phyloP scores from a whole-genome alignment of 2,113 vertebrate genomes.

The Vireo altiloquus region DNA sequence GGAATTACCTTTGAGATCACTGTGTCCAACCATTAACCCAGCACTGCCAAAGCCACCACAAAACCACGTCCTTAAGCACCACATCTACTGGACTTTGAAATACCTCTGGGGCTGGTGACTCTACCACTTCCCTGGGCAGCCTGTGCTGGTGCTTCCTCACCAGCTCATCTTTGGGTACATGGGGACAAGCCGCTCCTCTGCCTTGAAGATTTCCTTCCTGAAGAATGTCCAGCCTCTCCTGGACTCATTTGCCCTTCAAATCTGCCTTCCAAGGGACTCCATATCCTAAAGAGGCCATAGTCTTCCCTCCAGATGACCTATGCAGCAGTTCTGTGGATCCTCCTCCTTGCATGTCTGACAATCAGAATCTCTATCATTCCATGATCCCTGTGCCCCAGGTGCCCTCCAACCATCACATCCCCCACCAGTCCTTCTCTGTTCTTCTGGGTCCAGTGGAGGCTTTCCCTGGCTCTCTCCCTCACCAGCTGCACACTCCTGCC shows the following conservation, averaged over 20 bases:
- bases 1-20: background rate
- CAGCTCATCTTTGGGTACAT: background rate
- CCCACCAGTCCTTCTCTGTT: background rate
- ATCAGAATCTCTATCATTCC: background rate
- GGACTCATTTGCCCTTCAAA: background rate
- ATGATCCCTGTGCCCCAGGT: background rate
- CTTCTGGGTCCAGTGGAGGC: background rate
- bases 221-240: background rate
- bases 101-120: background rate
- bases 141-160: background rate
- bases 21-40: background rate
- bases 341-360: background rate
- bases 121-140: background rate
- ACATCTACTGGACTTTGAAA: background rate
- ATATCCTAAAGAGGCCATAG: background rate
- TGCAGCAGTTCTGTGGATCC: background rate
- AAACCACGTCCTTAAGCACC: background rate
- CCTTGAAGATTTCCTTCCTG: background rate
- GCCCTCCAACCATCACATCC: background rate
- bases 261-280: background rate
- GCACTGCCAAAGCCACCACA: background rate
- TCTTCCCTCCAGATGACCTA: background rate
- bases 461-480: background rate
- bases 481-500: background rate
- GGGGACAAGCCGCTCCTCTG: background rate